Evolutionary conservation across 2,113 vertebrate genomes (phyloP), one percentile per base, ranked within the genome.

Genomic region (Penelope pileata): DNA sequence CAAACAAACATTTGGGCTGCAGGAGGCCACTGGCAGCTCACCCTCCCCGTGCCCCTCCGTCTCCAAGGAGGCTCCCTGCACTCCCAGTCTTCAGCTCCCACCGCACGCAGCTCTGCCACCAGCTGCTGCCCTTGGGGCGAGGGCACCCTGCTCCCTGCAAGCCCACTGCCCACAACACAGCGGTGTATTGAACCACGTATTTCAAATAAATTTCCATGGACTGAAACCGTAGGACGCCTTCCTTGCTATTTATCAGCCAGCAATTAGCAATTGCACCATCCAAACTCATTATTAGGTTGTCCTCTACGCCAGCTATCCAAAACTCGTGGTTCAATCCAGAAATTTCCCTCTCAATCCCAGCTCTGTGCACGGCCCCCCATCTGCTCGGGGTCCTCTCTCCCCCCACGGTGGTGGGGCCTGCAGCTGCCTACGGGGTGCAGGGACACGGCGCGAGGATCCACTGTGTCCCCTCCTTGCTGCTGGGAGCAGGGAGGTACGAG

Each of bases 181-280:
- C 42, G 74, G 43, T 75, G 86, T 76, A 76, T 53, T 58, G 45
- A 89, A 70, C 84, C 76, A 82, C 60, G 53, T 91, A 92, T 93
- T 97, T 96, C 86, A 92, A 91, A 89, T 76, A 50, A 73, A 95
- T 95, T 95, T 92, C 69, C 81, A 62, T 6, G 30, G 58, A 34
- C 69, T 92, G 74, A 82, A 94, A 73, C 58, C 45, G 60, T 83
- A 92, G 91, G 86, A 92, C 74, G 82, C 24, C 50, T 89, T 94
- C 93, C 86, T 42, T 73, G 77, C 92, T 89, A 87, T 94, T 94
- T 96, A 93, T 94, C 93, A 93, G 29, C 45, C 74, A 64, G 74
- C 84, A 96, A 93, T 92, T 94, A 96, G 89, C 93, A 93, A 83
- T 84, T 84, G 86, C 42, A 92, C 42, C 77, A 92, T 94, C 81